phyloP scores from a whole-genome alignment of 2,797 vertebrate species.

The Nothura maculosa region DNA sequence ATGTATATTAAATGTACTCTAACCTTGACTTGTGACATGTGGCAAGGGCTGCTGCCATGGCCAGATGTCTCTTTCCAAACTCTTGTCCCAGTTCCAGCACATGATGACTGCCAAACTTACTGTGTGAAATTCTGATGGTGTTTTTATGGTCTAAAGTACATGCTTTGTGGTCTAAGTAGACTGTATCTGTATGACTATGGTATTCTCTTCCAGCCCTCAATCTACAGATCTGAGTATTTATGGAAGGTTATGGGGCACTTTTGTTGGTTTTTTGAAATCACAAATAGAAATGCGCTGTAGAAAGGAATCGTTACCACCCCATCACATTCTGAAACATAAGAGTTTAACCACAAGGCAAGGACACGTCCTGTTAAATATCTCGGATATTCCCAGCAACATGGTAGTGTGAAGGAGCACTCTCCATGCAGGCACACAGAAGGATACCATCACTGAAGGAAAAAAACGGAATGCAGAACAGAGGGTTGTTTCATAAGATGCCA shows the following conservation, averaged over 20 bases:
- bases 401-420: background rate
- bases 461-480: background rate
- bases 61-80: background rate
- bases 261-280: background rate
- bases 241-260: background rate
- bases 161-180: background rate
- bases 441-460: background rate
- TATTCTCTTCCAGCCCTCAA: background rate
- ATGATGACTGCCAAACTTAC: background rate
- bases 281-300: background rate
- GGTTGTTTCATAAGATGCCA: background rate
- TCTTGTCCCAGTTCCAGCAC: background rate
- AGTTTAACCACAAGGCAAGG: background rate
- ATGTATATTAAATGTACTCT: background rate
- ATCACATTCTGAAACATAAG: background rate
- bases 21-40: background rate
- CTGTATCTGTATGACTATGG: background rate
- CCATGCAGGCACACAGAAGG: rapidly evolving
- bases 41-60: slow-evolving; percentile 1
- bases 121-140: background rate
- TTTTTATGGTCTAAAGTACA: background rate
- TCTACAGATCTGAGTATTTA: background rate
- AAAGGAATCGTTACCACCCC: background rate
- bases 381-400: background rate
- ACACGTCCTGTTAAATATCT: background rate